A percentile compares a stretch with the other conserved stretches of the same genome.
phyloP scores from a whole-genome alignment of 2,888 invertebrate species.

The Lasioglossum malachurum region DNA sequence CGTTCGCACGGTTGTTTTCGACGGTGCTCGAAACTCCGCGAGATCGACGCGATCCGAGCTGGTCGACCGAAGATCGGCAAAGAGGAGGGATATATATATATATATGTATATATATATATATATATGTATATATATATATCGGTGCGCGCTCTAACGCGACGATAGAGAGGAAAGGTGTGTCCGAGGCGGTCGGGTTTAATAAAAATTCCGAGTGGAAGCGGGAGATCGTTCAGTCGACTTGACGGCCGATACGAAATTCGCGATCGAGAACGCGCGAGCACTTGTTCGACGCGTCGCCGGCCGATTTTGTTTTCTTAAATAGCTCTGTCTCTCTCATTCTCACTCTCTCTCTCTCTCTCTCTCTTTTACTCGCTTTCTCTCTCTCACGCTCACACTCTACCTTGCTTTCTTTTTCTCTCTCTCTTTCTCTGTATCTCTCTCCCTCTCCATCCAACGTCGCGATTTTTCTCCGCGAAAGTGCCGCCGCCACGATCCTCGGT shows the following conservation, averaged over 20 bases:
- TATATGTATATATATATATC: neutral
- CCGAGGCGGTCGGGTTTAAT: constrained; percentile 26
- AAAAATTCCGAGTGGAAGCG: constrained; percentile 23
- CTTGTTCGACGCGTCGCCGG: constrained; percentile 1
- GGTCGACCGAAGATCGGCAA: constrained; percentile 21
- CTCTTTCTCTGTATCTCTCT: neutral
- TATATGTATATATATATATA: too few species aligned
- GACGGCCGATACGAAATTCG: constrained; percentile 17
- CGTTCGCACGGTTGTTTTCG: constrained; percentile 1
- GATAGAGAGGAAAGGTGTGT: constrained; percentile 32
- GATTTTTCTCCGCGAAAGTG: constrained; percentile 4
- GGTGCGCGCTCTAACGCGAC: constrained; percentile 39
- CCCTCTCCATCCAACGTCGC: neutral
- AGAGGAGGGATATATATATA: constrained; percentile 19
- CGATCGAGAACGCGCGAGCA: constrained; percentile 4
- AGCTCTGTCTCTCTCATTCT: neutral
- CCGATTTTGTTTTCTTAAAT: constrained; percentile 6
- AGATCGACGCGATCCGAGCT: neutral
- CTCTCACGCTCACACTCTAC: neutral
- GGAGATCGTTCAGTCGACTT: constrained; percentile 36
- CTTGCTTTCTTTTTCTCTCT: neutral
- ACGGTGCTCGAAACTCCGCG: neutral
- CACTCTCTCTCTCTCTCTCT: neutral
- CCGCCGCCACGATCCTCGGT: constrained; percentile 18
- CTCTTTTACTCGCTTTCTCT: neutral